Evolutionary conservation across 2,888 invertebrate species (phyloP).

Genomic region (Thalpophila matura): DNA sequence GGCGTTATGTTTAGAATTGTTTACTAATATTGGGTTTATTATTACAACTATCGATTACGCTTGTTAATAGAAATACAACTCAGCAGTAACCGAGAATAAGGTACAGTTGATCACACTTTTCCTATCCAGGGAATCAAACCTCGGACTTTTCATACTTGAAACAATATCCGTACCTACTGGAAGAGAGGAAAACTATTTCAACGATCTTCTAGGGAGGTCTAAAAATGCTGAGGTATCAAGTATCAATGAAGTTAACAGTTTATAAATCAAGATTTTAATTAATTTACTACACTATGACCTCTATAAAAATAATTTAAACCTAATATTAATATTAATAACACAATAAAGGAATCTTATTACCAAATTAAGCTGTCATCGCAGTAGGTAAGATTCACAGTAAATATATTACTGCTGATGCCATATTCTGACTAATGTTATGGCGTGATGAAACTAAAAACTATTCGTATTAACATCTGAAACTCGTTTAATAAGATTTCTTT

Average conservation of each 20-base stretch:
- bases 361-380: conserved; percentile 37
- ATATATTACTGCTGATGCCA: conserved; percentile 29
- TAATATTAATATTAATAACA: conserved; percentile 36
- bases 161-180: not conserved
- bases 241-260: conserved; percentile 15
- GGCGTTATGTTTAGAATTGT: too few species aligned
- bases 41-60: too few species aligned
- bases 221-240: conserved; percentile 9
- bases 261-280: conserved; percentile 26
- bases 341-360: conserved; percentile 20
- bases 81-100: too few species aligned
- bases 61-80: too few species aligned
- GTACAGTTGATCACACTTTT: too few species aligned
- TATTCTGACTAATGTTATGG: conserved; percentile 36
- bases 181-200: not conserved
- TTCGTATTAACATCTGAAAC: conserved; percentile 59
- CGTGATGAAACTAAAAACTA: conserved; percentile 59
- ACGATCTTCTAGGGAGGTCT: not conserved
- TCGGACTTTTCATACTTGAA: not conserved
- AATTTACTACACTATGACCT: conserved; percentile 34
- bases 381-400: not conserved
- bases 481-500: conserved; percentile 54
- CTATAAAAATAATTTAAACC: conserved; percentile 20
- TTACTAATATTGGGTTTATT: too few species aligned
- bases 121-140: too few species aligned